Base-by-base conservation (phyloP, 92 coral and sea anemone genomes). In the Chrysogorgia sp. region DNA sequence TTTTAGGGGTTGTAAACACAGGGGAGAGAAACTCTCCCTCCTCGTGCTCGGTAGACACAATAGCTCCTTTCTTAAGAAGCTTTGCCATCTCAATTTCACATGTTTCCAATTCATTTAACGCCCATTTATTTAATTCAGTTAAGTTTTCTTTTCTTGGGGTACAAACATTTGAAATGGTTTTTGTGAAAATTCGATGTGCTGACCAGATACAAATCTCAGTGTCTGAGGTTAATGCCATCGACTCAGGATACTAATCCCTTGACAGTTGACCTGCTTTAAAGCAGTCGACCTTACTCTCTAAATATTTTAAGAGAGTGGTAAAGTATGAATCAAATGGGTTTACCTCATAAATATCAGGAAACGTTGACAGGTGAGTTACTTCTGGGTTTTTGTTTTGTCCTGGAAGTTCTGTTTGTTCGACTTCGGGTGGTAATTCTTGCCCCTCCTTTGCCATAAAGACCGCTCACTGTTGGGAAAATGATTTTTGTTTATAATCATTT, bases 151-250 rank as follows among this genome's bases (percentile, higher is more conserved):
- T 37, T 37, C 59, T 52, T 52, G 56, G 26, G 58, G 74, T 13
- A 35, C 15, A 67, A 23, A 43, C 30, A 1, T 0, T 67, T 40
- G 55, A 26, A 21, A 40, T 7, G 58, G 74, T 22, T 45, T 28
- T 1, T 22, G 1, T n/a, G 20, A 22, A 40, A 67, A 67, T 33
- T 67, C 74, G 17, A 67, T 26, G 23, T 40, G 35, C n/a, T 67
- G 56, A 20, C 74, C 74, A 30, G 28, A 22, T 20, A 67, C 40
- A 23, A 43, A 67, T 67, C 55, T 67, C 74, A 67, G 57, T n/a
- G 31, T 40, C 57, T 24, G 53, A 43, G 57, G 74, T 40, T 67
- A 67, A 43, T 3, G 34, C 22, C 28, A 20, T 20, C 74, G 53
- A 23, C 23, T 34, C 30, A 21, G 25, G 25, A 40, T 40, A 22